A percentile compares a stretch with the other conserved stretches of the same genome.
Conservation (phyloP, 2,888 invertebrate genomes). For the Hypena proboscidalis region DNA sequence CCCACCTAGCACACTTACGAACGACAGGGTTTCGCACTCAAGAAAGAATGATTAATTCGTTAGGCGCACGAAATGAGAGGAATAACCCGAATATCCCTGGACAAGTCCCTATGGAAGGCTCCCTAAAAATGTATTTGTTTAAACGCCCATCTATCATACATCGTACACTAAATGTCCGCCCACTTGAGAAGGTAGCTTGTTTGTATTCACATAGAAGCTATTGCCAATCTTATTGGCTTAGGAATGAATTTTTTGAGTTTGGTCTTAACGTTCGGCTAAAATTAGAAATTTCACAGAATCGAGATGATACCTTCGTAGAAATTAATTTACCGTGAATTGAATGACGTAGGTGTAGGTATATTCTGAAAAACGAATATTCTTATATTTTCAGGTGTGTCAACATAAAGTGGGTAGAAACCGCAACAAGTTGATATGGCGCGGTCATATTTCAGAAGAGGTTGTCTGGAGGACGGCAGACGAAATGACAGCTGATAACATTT, state of each 20-base stretch:
- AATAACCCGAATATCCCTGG: conserved; percentile 49
- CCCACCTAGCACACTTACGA: conserved; percentile 41
- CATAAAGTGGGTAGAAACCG: background rate
- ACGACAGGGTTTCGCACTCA: conserved; percentile 76
- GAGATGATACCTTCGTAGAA: too few relatives aligned
- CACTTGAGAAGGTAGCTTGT: conserved; percentile 7
- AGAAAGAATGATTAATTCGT: conserved; percentile 72
- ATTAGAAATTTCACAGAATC: too few relatives aligned
- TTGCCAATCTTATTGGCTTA: conserved; percentile 1
- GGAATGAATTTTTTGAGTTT: too few relatives aligned
- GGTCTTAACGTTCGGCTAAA: too few relatives aligned
- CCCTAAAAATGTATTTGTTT: conserved; percentile 59
- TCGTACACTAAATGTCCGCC: conserved; percentile 10
- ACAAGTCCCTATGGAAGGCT: conserved; percentile 37
- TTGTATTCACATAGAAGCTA: conserved; percentile 7
- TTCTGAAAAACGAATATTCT: background rate
- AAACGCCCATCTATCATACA: conserved; percentile 55
- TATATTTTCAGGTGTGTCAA: background rate
- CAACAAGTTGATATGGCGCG: background rate
- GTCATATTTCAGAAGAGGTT: conserved; percentile 14
- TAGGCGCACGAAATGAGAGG: conserved; percentile 47
- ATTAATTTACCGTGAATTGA: too few relatives aligned
- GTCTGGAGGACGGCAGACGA: conserved; percentile 28
- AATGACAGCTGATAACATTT: conserved; percentile 19
- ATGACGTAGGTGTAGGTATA: too few relatives aligned